Conservation (phyloP, 1,140 invertebrate genomes). For the Heliconius congener region DNA sequence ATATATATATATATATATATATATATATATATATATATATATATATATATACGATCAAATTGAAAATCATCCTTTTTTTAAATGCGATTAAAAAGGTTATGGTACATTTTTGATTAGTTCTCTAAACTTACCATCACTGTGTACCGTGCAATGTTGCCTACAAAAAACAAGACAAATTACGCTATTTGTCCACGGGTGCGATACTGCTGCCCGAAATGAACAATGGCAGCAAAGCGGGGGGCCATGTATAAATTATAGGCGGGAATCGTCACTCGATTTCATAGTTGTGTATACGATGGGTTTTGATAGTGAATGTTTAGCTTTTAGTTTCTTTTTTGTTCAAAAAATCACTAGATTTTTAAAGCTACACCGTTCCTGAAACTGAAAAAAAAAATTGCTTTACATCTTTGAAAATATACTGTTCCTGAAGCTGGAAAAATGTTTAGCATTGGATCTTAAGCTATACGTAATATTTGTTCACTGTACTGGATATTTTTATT, state of each 20-base stretch:
- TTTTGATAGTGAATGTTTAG: neutral
- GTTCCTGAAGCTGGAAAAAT: no score
- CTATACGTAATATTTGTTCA: no score
- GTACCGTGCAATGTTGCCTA: constrained; percentile 43
- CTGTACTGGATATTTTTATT: no score
- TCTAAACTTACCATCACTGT: constrained; percentile 30
- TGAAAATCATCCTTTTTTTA: neutral
- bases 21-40: no score
- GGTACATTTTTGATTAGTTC: neutral
- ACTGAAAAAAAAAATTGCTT: no score
- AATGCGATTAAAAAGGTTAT: no score
- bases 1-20: no score
- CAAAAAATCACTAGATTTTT: no score
- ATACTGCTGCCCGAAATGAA: constrained; percentile 63
- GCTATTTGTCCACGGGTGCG: constrained; percentile 70
- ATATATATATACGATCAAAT: no score
- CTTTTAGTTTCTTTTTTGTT: neutral
- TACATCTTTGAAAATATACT: no score
- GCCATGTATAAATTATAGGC: constrained; percentile 38
- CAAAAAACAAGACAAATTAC: constrained; percentile 74
- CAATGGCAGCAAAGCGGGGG: constrained; percentile 50
- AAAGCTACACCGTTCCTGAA: no score
- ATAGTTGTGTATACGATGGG: neutral
- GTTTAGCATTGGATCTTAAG: no score
- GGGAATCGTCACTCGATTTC: constrained; percentile 23